Conservation (phyloP, 2,113 vertebrate species). For the Salvator merianae region DNA sequence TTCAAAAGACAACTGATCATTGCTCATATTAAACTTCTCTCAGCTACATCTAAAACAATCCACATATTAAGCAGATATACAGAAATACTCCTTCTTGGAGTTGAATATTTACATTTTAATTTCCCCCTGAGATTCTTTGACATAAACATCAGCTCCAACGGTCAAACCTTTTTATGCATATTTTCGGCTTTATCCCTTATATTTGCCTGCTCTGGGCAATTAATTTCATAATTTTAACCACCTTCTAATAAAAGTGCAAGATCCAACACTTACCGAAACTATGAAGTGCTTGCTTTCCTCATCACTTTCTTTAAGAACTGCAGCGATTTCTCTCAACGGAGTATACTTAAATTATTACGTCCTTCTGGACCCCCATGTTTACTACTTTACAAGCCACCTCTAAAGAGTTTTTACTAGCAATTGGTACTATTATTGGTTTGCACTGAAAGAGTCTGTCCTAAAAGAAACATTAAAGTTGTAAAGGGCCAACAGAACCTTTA, state of each 20-base stretch:
- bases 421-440: neutral
- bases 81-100: neutral
- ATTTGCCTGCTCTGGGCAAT: conserved; percentile 58
- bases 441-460: conserved; percentile 7
- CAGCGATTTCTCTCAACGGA: conserved; percentile 56
- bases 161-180: conserved; percentile 58
- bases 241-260: conserved; percentile 60
- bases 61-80: conserved; percentile 16
- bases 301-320: conserved; percentile 46
- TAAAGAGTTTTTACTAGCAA: neutral
- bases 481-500: neutral
- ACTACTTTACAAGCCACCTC: conserved; percentile 52
- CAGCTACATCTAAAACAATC: neutral
- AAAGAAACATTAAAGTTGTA: neutral
- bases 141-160: conserved; percentile 56
- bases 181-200: conserved; percentile 53
- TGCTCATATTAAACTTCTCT: conserved; percentile 21
- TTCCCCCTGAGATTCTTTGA: conserved; percentile 30
- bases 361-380: conserved; percentile 16
- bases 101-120: conserved; percentile 29
- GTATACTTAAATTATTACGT: conserved; percentile 45
- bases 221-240: conserved; percentile 63
- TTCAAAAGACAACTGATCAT: conserved; percentile 16
- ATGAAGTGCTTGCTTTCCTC: conserved; percentile 50
- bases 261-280: conserved; percentile 5